Base-by-base conservation (phyloP, 2,888 invertebrate genomes). In the Chalcis sispes region DNA sequence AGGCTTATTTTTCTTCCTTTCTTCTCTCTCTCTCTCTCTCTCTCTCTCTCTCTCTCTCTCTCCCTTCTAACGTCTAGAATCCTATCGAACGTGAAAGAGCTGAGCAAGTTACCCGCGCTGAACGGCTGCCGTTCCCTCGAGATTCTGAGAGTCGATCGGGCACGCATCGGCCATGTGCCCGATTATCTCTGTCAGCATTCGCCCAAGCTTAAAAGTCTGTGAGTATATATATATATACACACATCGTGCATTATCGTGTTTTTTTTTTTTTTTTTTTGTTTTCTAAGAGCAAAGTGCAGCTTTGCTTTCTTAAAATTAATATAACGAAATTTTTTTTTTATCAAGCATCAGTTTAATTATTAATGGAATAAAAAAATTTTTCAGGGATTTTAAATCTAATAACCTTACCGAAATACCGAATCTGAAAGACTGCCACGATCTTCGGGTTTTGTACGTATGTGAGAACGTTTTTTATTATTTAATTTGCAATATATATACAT, bases 301-400 rank as follows among this genome's bases (percentile, higher is more conserved):
- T 54, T 23, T 20, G 8, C n/a, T 7, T 54, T 27, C 13, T 10
- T 1, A 5, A 25, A 4, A 27, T n/a, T 29, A 29, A 58, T 18
- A 8, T 7, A 10, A 20, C n/a, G n/a, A 20, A 59, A 40, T 27
- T 8, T 56, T 29, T 13, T 29, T 56, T 56, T 50, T 20, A 13
- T 29, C 27, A 4, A 8, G 62, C 36, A n/a, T n/a, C n/a, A n/a
- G n/a, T n/a, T n/a, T n/a, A n/a, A n/a, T n/a, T n/a, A n/a, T n/a
- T n/a, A n/a, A n/a, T n/a, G n/a, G n/a, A n/a, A n/a, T n/a, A n/a
- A n/a, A n/a, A n/a, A n/a, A n/a, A n/a, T 18, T 15, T 72, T 81
- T 90, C 90, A 96, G 96, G 85, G 95, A 96, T 89, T 90, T 96
- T 84, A 95, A 96, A 89, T 95, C 95, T 52, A 98, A 98, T 90